phyloP scores from a whole-genome alignment of 2,888 invertebrate species.

The Allolobophora icterica region DNA sequence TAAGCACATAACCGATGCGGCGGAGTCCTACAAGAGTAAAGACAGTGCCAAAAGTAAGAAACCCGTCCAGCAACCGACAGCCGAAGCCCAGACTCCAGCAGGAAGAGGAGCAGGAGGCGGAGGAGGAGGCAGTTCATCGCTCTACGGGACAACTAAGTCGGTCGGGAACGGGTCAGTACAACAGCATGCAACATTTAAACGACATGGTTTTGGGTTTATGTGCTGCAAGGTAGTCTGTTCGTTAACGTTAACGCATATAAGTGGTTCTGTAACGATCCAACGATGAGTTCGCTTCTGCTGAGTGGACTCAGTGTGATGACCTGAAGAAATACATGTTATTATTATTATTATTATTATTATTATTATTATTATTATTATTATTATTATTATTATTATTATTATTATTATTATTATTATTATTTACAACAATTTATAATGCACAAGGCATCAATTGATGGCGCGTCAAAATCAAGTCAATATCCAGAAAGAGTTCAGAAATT shows the following conservation, averaged over 20 bases:
- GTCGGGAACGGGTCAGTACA: background rate
- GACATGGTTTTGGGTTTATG: background rate
- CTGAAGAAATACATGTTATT: too few species aligned
- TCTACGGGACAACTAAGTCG: constrained; percentile 25
- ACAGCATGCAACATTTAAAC: background rate
- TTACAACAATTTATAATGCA: too few species aligned
- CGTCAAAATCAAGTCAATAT: too few species aligned
- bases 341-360: too few species aligned
- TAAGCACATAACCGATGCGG: constrained; percentile 35
- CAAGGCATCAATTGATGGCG: too few species aligned
- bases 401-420: too few species aligned
- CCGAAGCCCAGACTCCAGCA: background rate
- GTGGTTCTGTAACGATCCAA: background rate
- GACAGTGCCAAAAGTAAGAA: background rate
- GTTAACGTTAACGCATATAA: too few species aligned
- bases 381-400: too few species aligned
- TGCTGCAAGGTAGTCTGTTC: too few species aligned
- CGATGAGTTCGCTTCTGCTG: background rate
- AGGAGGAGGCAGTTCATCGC: background rate
- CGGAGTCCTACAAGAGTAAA: constrained; percentile 34
- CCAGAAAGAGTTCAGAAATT: too few species aligned
- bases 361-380: too few species aligned
- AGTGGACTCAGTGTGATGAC: too few species aligned
- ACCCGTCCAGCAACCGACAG: background rate
- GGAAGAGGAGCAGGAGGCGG: background rate